phyloP scores from a whole-genome alignment of 1,140 invertebrate species.

The Drosophila grimshawi region DNA sequence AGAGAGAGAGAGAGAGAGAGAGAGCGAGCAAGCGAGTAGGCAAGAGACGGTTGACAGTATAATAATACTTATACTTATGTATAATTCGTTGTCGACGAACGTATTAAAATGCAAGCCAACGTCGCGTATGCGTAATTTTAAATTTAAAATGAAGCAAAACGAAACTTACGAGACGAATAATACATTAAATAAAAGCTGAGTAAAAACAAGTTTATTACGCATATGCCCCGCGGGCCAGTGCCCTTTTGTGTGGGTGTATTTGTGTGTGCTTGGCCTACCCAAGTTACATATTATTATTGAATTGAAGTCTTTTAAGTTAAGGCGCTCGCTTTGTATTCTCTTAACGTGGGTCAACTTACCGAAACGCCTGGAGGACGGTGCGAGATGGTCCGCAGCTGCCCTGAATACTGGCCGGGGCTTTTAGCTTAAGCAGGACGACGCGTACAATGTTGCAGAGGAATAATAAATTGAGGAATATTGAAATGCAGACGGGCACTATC shows the following conservation, averaged over 20 bases:
- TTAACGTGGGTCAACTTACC: constrained; percentile 85
- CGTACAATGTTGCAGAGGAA: constrained; percentile 97
- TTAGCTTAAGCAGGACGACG: constrained; percentile 94
- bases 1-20: constrained; percentile 8
- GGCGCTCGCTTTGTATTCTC: constrained; percentile 5
- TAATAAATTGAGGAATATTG: constrained; percentile 93
- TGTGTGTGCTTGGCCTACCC: constrained; percentile 9
- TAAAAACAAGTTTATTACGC: constrained; percentile 72
- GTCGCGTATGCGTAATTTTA: constrained; percentile 79
- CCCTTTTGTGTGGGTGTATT: constrained; percentile 9
- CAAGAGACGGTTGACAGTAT: constrained; percentile 1
- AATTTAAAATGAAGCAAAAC: constrained; percentile 68
- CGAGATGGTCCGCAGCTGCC: constrained; percentile 87
- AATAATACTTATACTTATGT: constrained; percentile 51
- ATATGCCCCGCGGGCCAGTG: constrained; percentile 62
- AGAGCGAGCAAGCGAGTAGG: background rate
- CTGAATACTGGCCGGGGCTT: constrained; percentile 87
- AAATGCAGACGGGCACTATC: constrained; percentile 91
- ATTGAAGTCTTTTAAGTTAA: constrained; percentile 35
- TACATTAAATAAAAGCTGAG: constrained; percentile 2
- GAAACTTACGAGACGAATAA: constrained; percentile 45
- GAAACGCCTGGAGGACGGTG: constrained; percentile 91
- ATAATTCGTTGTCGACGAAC: constrained; percentile 44
- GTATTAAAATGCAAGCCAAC: constrained; percentile 80
- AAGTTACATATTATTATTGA: constrained; percentile 46